Percentiles rank a stretch among this genome's conserved stretches.
Evolutionary conservation across 1,140 invertebrate species (phyloP).

Genomic region (Andricus grossulariae): DNA sequence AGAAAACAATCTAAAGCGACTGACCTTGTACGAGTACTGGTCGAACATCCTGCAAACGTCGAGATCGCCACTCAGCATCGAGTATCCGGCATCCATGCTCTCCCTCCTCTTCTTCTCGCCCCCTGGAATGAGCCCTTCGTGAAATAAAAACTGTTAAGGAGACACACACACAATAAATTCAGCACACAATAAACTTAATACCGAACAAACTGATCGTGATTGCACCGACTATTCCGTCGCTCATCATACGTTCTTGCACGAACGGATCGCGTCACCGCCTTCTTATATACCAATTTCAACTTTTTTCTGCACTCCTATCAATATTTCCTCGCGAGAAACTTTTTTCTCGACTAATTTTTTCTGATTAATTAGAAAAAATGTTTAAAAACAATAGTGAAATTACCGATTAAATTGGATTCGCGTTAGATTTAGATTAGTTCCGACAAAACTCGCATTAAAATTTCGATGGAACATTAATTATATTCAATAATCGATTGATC

Average conservation of each 20-base stretch:
- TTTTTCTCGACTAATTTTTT: not conserved
- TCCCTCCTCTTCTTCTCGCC: slow-evolving; percentile 68
- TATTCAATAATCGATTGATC: not conserved
- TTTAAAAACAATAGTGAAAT: not conserved
- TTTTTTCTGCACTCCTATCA: not conserved
- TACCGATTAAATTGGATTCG: too few relatives aligned
- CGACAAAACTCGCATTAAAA: too few relatives aligned
- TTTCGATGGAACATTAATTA: too few relatives aligned
- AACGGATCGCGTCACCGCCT: not conserved
- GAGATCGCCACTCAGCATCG: slow-evolving; percentile 78
- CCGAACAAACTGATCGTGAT: slow-evolving; percentile 72
- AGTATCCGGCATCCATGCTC: slow-evolving; percentile 81
- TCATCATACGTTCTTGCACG: slow-evolving; percentile 57
- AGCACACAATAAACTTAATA: slow-evolving; percentile 52
- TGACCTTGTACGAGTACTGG: slow-evolving; percentile 82
- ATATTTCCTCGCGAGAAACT: not conserved
- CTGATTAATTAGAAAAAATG: not conserved
- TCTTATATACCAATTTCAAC: not conserved
- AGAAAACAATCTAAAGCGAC: slow-evolving; percentile 38
- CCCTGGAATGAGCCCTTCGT: slow-evolving; percentile 63
- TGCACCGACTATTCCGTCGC: slow-evolving; percentile 70
- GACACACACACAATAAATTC: slow-evolving; percentile 38
- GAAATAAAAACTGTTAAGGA: slow-evolving; percentile 49
- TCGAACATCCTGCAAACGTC: slow-evolving; percentile 83
- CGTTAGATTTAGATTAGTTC: too few relatives aligned